Evolutionary conservation across 2,113 vertebrate genomes (phyloP), one percentile per base, ranked within the genome.

Genomic region (Carettochelys insculpta): DNA sequence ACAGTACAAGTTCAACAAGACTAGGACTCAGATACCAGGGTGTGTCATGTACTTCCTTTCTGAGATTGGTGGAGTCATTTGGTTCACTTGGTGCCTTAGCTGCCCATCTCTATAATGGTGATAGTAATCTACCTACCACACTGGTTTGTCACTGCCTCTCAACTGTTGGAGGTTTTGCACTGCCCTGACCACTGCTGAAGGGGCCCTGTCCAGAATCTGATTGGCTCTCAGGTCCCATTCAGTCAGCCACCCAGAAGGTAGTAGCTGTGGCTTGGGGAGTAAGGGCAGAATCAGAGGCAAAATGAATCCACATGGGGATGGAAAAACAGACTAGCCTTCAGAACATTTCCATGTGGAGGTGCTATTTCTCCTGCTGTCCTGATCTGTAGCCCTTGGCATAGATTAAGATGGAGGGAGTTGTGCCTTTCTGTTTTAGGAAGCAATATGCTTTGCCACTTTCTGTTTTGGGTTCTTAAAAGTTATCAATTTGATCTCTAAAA

Each of bases 21-120:
- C 77, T 75, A 34, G 6, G 6, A 65, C 53, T 51, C 82, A 83
- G 61, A 88, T 22, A 1, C 8, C 31, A 77, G 51, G 6, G 51
- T 84, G 2, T 2, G 1, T 3, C 8, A 17, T 1, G 45, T 73
- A 0, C 6, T 48, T 77, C 25, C 29, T 73, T 71, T 53, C 1
- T 2, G 75, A 11, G 52, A 6, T 71, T 47, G 20, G 53, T 47
- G 5, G 2, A 86, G 11, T 9, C 5, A 50, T 75, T 86, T 88
- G 87, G 5, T 54, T 34, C 80, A 20, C 9, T 29, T 51, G 50
- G 14, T 79, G 68, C n/a, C 58, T 65, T n/a, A 19, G 58, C n/a
- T 86, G 61, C 14, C 29, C 16, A 45, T 5, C 52, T 71, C 48
- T 1, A 2, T 22, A 76, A 41, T 0, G 61, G 27, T 16, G 73